Evolutionary conservation across 2,113 vertebrate species (phyloP).

Genomic region (Aix galericulata): DNA sequence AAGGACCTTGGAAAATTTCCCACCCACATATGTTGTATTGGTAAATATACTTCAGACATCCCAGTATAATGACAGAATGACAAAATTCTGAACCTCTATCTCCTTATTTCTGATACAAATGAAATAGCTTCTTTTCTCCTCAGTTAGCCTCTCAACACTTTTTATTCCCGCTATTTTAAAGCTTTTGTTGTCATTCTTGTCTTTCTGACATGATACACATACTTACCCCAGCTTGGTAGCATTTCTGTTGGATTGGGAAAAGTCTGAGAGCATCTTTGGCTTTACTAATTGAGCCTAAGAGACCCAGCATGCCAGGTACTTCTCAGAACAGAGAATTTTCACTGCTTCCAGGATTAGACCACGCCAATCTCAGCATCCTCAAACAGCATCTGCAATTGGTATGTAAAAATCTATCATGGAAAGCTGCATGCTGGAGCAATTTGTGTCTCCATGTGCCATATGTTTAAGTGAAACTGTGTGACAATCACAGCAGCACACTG

Average conservation of each 20-base stretch:
- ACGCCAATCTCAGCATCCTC: neutral
- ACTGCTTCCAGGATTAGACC: neutral
- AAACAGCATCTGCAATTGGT: constrained; percentile 24
- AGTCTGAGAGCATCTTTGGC: neutral
- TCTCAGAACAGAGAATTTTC: constrained; percentile 7
- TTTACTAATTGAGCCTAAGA: constrained; percentile 25
- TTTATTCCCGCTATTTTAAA: neutral
- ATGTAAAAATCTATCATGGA: constrained; percentile 34
- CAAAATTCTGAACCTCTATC: neutral
- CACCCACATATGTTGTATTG: neutral
- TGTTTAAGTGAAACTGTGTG: constrained; percentile 56
- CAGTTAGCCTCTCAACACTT: neutral
- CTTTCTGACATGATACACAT: neutral
- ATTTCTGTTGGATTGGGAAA: neutral
- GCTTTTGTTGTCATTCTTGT: constrained; percentile 2
- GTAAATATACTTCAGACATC: neutral
- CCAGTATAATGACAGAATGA: neutral
- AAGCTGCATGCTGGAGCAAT: constrained; percentile 35
- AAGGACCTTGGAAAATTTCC: neutral
- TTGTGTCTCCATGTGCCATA: constrained; percentile 37
- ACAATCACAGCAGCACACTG: constrained; percentile 61
- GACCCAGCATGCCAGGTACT: neutral
- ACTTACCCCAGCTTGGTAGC: neutral
- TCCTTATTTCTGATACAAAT: neutral
- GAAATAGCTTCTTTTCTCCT: neutral